Percentiles rank a stretch among this genome's conserved stretches.
These are phyloP conservation scores for Micrasema minimum DNA, from an alignment of 1,140 invertebrate species.

Conservation along the genomic window DNA sequence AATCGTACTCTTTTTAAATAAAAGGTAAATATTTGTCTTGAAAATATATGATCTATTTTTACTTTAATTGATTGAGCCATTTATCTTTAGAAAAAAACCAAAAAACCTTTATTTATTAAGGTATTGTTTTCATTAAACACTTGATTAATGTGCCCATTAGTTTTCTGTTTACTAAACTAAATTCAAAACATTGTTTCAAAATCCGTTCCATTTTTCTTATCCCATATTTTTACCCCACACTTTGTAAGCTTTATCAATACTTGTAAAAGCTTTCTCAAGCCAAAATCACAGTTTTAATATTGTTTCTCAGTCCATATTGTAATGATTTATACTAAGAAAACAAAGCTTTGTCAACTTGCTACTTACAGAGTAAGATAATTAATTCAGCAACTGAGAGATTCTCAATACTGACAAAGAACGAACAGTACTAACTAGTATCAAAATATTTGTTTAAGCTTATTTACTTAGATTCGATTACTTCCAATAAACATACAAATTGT, in stretches of 20 bases:
- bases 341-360: background rate
- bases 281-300: background rate
- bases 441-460: conserved; percentile 29
- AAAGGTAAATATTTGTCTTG: no score
- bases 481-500: conserved; percentile 18
- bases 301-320: background rate
- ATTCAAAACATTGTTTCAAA: no score
- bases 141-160: no score
- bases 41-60: no score
- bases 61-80: no score
- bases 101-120: no score
- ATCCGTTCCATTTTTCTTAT: no score
- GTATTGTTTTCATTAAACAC: no score
- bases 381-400: background rate
- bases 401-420: conserved; percentile 1
- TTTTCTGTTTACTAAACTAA: no score
- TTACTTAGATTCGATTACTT: conserved; percentile 18
- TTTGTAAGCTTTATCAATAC: background rate
- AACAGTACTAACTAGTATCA: conserved; percentile 15
- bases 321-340: background rate
- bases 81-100: no score
- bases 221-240: no score
- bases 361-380: conserved; percentile 9
- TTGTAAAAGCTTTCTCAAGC: background rate
- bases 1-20: no score